These are phyloP conservation scores for Rhysida immarginata DNA, from an alignment of 1,140 invertebrate species.

Conservation along the genomic window DNA sequence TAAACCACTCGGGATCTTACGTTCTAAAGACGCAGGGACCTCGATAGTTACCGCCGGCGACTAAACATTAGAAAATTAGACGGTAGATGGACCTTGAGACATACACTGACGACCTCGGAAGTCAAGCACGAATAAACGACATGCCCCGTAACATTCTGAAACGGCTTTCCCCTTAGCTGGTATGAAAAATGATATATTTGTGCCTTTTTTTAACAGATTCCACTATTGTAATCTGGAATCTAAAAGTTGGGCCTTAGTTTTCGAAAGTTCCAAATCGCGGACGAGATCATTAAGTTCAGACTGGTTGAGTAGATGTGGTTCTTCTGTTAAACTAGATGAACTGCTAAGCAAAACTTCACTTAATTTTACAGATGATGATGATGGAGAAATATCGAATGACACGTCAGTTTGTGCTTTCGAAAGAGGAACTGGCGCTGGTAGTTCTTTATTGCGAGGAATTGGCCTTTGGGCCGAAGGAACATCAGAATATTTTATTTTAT, in stretches of 20 bases:
- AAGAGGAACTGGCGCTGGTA: not conserved
- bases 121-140: too few relatives aligned
- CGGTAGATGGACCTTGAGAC: too few relatives aligned
- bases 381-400: not conserved
- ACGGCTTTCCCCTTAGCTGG: too few relatives aligned
- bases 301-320: slow-evolving; percentile 2
- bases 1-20: too few relatives aligned
- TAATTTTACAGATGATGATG: not conserved
- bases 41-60: too few relatives aligned
- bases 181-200: too few relatives aligned
- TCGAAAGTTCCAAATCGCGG: slow-evolving; percentile 8
- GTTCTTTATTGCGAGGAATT: not conserved
- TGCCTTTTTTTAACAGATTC: too few relatives aligned
- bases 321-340: not conserved
- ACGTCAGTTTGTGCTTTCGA: not conserved
- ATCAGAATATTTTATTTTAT: not conserved
- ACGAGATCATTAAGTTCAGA: slow-evolving; percentile 7
- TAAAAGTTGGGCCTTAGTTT: slow-evolving; percentile 7
- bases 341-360: not conserved
- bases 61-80: too few relatives aligned
- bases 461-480: not conserved
- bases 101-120: too few relatives aligned
- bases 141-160: too few relatives aligned
- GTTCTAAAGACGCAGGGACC: too few relatives aligned
- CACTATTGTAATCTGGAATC: slow-evolving; percentile 9